Conservation (phyloP, 2,113 vertebrate species). For the Pterocles gutturalis region DNA sequence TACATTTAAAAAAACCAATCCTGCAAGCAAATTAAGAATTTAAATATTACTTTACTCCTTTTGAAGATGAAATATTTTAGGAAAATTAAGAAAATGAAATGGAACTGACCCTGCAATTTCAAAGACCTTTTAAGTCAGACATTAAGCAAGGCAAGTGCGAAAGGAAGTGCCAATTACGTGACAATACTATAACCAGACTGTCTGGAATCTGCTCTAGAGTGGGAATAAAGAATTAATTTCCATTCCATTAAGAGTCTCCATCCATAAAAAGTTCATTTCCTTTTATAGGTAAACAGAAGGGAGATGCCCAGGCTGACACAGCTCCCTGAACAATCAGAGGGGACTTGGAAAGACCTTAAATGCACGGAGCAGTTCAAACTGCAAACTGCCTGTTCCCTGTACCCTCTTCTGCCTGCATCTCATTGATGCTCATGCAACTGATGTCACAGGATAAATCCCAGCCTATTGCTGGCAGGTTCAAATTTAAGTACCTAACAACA, state of each 20-base stretch:
- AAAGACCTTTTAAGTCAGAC: not conserved
- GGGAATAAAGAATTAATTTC: not conserved
- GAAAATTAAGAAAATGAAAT: conserved; percentile 1
- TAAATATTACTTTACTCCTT: not conserved
- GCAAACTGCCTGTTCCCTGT: not conserved
- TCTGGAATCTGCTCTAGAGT: not conserved
- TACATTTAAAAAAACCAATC: not conserved
- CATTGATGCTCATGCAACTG: not conserved
- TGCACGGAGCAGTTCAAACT: not conserved
- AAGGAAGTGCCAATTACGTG: not conserved
- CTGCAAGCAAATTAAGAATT: not conserved
- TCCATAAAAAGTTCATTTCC: not conserved
- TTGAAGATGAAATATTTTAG: not conserved
- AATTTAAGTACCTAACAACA: not conserved
- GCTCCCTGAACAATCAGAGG: not conserved
- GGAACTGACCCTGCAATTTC: not conserved
- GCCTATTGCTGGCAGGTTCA: not conserved
- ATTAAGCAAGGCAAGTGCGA: not conserved
- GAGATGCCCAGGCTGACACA: not conserved
- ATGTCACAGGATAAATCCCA: not conserved
- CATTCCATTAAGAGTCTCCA: not conserved
- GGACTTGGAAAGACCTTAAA: not conserved
- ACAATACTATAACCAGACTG: not conserved
- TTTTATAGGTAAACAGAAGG: not conserved
- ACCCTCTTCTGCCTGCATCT: not conserved